phyloP scores from a whole-genome alignment of 2,888 invertebrate genomes.

The Drosophila hamatofila region DNA sequence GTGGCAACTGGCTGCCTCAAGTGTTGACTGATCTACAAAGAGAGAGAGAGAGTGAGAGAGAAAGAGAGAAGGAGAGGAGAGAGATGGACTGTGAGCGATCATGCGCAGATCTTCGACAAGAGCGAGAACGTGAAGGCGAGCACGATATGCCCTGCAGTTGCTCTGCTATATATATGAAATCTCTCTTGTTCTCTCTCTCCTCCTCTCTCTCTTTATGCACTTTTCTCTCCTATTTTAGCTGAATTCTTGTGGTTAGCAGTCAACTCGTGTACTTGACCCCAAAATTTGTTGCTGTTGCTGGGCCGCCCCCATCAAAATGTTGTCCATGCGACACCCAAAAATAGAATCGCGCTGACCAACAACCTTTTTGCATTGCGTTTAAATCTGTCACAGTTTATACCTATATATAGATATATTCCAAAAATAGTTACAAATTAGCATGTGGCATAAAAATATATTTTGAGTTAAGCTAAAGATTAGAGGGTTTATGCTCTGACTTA shows the following conservation, averaged over 20 bases:
- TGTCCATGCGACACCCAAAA: slow-evolving; percentile 45
- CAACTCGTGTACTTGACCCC: slow-evolving; percentile 56
- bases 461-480: slow-evolving; percentile 2
- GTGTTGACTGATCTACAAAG: slow-evolving; percentile 62
- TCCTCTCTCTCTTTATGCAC: slow-evolving; percentile 3
- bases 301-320: slow-evolving; percentile 20
- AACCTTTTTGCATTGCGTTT: slow-evolving; percentile 37
- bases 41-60: slow-evolving; percentile 15
- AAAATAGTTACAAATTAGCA: slow-evolving; percentile 54
- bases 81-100: not conserved
- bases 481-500: not conserved
- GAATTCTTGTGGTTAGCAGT: slow-evolving; percentile 7
- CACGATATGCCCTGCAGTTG: not conserved
- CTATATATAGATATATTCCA: not conserved
- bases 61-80: slow-evolving; percentile 1
- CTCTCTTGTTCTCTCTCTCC: not conserved
- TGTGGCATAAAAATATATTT: slow-evolving; percentile 18
- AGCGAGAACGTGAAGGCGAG: slow-evolving; percentile 13
- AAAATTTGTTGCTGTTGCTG: slow-evolving; percentile 30
- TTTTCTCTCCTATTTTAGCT: slow-evolving; percentile 15
- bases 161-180: slow-evolving; percentile 1
- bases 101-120: slow-evolving; percentile 10
- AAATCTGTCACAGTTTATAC: slow-evolving; percentile 29
- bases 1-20: slow-evolving; percentile 25
- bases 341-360: slow-evolving; percentile 33